A percentile compares a stretch with the other conserved stretches of the same genome.
These are phyloP conservation scores for Atlantisia rogersi DNA, from an alignment of 2,113 vertebrate species.

Conservation along the genomic window DNA sequence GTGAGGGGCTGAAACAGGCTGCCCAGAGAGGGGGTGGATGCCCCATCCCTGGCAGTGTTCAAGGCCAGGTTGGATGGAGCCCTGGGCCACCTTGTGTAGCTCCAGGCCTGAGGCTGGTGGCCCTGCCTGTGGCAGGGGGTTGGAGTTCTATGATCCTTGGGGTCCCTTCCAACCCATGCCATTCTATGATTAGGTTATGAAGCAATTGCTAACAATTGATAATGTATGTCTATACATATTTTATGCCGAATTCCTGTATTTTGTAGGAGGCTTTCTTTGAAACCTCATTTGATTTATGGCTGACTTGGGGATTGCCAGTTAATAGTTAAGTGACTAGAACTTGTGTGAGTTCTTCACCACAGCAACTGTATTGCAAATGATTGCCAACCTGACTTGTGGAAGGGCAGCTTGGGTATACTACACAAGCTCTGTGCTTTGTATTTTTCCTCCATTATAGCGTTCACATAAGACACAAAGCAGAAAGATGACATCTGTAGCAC, in stretches of 20 bases:
- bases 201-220: neutral
- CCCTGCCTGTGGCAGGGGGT: too few relatives aligned
- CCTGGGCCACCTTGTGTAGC: too few relatives aligned
- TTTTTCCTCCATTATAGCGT: neutral
- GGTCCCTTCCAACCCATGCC: too few relatives aligned
- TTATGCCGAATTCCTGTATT: neutral
- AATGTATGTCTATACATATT: neutral
- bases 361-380: neutral
- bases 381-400: neutral
- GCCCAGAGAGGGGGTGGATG: too few relatives aligned
- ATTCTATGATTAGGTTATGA: neutral
- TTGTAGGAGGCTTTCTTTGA: neutral
- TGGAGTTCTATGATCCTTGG: too few relatives aligned
- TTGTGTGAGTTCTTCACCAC: neutral
- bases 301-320: neutral
- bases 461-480: neutral
- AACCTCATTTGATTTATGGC: neutral
- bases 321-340: neutral
- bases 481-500: neutral
- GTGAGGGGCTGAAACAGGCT: too few relatives aligned
- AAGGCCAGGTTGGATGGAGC: too few relatives aligned
- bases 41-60: too few relatives aligned
- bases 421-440: neutral
- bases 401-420: neutral
- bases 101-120: too few relatives aligned